Percentiles rank a stretch among this genome's conserved stretches.
Conservation (phyloP, 2,113 vertebrate genomes). For the Pyrgilauda ruficollis region DNA sequence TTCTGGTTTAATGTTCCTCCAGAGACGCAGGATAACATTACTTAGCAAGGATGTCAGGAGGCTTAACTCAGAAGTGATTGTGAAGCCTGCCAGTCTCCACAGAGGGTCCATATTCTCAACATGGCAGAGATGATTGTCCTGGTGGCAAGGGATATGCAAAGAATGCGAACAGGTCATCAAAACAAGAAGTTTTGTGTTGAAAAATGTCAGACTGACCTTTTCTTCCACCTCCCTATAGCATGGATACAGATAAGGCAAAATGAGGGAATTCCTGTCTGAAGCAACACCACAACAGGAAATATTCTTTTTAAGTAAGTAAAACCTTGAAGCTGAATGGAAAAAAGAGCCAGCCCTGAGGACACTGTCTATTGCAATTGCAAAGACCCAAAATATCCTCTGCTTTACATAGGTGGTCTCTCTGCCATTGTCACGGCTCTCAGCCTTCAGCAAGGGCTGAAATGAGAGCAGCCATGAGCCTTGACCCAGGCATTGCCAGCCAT, state of each 20-base stretch:
- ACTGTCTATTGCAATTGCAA: background rate
- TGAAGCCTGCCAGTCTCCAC: background rate
- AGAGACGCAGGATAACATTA: background rate
- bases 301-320: background rate
- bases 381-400: background rate
- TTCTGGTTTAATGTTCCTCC: background rate
- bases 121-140: background rate
- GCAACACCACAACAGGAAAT: background rate
- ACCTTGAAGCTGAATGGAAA: background rate
- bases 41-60: background rate
- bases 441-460: background rate
- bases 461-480: background rate
- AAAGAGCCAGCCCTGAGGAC: background rate
- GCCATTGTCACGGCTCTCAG: accelerated
- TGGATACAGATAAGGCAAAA: background rate
- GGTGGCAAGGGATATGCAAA: background rate
- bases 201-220: background rate
- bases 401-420: background rate
- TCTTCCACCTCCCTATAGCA: background rate
- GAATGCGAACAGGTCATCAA: background rate
- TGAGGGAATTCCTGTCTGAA: constrained; percentile 29
- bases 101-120: background rate
- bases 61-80: background rate
- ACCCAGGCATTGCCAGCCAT: background rate
- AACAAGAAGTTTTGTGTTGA: background rate